Evolutionary conservation across 2,113 vertebrate genomes (phyloP), one percentile per base, ranked within the genome.

Genomic region (Isichthys henryi): DNA sequence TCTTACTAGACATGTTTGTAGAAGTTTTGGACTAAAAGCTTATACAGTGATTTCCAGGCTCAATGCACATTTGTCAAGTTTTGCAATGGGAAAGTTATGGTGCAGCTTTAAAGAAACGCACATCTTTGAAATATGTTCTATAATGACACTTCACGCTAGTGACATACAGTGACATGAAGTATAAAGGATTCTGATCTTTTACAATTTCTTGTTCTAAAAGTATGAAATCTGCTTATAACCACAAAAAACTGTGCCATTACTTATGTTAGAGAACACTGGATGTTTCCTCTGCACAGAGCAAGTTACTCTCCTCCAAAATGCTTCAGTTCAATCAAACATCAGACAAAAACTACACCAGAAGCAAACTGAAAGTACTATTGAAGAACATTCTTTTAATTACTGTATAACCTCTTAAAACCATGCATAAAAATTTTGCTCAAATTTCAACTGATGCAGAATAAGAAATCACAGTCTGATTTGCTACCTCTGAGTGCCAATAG

Each of bases 381-480:
- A 97, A 96, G 95, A 95, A 95, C 96, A 97, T 97, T 97, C 96
- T 96, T 96, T 97, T 96, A 97, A 97, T 8, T 48, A 97, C 13
- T 96, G 97, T 96, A 97, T 96, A 96, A 96, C 96, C 95, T 96
- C 96, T 21, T 53, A 53, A 53, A 84, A 96, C 96, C 96, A 95
- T 97, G 97, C 96, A 96, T 96, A 95, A 96, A 95, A 97, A 96
- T 97, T 97, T 96, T 96, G 96, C 96, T 97, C 95, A 95, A 96
- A 96, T 97, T 96, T 97, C 96, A 96, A 97, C 96, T 96, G 95
- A 94, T 97, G 96, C 96, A 96, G 95, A 96, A 96, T 97, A 97
- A 96, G 96, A 96, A 97, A 97, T 97, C 95, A 92, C 80, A 89
- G 96, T 96, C 96, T 96, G 96, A 97, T 97, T 97, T 97, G 97